Conservation (phyloP, 2,113 vertebrate species). For the Podarcis raffonei region DNA sequence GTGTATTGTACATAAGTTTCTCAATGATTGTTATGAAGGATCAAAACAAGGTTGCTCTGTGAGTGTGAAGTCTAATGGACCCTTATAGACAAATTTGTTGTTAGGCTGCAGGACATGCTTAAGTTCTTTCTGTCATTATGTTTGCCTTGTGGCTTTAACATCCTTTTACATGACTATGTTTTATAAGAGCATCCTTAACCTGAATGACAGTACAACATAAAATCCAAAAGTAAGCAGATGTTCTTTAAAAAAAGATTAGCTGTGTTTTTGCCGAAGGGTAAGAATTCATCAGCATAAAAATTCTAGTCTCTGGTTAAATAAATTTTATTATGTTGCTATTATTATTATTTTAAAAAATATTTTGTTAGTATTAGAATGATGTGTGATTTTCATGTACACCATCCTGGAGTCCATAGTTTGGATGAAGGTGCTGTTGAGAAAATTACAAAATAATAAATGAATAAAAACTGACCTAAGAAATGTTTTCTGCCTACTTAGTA, state of each 20-base stretch:
- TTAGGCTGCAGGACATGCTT: slow-evolving; percentile 5
- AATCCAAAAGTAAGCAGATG: background rate
- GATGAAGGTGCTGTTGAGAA: too few species aligned
- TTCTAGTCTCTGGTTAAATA: background rate
- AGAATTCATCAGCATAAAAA: background rate
- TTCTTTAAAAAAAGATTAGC: background rate
- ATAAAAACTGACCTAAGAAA: too few species aligned
- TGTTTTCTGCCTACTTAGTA: slow-evolving; percentile 14
- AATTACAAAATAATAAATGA: too few species aligned
- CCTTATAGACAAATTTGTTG: background rate
- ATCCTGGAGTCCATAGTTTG: too few species aligned
- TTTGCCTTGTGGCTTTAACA: background rate
- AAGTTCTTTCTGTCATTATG: background rate
- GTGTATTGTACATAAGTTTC: background rate
- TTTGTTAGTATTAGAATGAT: too few species aligned
- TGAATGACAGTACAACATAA: background rate
- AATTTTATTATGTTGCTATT: background rate
- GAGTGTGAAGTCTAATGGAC: slow-evolving; percentile 11
- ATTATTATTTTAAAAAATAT: background rate
- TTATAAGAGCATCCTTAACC: background rate
- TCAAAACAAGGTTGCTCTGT: slow-evolving; percentile 11
- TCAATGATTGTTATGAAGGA: background rate
- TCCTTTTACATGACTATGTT: background rate
- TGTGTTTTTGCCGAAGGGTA: background rate
- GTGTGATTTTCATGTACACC: too few species aligned